Evolutionary conservation across 2,888 invertebrate genomes (phyloP), one percentile per base, ranked within the genome.

Genomic region (Trachelus troglodyta): DNA sequence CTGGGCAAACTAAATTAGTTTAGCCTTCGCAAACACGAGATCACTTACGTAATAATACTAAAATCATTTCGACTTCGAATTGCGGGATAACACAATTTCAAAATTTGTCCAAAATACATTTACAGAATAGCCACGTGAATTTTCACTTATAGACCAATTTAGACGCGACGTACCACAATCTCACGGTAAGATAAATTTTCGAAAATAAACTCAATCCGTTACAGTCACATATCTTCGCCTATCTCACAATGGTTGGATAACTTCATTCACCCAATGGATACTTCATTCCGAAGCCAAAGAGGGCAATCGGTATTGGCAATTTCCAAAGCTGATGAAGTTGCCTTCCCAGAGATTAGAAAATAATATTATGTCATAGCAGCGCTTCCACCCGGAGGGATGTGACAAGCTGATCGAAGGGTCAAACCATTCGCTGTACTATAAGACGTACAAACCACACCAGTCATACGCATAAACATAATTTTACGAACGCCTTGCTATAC

Each of bases 221-320:
- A 56, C 23, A 56, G 56, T 23, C 23, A 56, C 9, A 56, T 56
- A 56, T 9, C 56, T 56, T 11, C 56, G 23, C 56, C 6, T 56
- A 56, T 56, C 56, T 23, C 56, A 56, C 56, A 56, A 56, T 56
- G 56, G 56, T 37, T 34, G 12, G 69, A 74, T 74, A 77, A 77
- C 69, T 77, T 37, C 35, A 12, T 69, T 75, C 37, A 30, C 40
- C 69, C 31, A 78, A 69, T 71, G 73, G 73, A 76, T 75, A 76
- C 76, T 78, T 78, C 56, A 35, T 35, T 74, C 74, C 71, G 74
- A 34, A 30, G 34, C 74, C 74, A 35, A 35, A 35, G 35, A 34
- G 73, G 37, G 37, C 30, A 69, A 73, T 73, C 78, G 35, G 37
- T 71, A 78, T 78, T 78, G 78, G 78, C 78, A 76, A 78, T 78